Evolutionary conservation across 2,797 vertebrate species (phyloP).

Genomic region (Sorex maritimensis): DNA sequence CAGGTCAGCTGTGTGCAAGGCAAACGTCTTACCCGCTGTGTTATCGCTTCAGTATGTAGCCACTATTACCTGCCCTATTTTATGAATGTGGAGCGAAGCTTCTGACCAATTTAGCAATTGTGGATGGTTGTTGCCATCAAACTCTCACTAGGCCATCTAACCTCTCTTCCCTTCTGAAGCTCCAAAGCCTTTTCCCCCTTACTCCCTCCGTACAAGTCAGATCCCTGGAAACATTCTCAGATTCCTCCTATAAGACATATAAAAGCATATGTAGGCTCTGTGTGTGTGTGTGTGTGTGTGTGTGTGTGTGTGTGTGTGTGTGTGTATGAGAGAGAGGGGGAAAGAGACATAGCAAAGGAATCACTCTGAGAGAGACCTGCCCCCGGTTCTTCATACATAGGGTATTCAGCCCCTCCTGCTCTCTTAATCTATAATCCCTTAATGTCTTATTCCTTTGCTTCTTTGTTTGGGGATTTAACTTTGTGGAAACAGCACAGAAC

Average conservation of each 20-base stretch:
- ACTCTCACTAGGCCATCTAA: background rate
- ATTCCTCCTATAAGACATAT: background rate
- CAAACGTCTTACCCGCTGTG: too few species aligned
- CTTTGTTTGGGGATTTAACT: background rate
- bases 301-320: too few species aligned
- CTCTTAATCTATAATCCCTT: background rate
- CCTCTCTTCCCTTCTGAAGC: constrained; percentile 8
- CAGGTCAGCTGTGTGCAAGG: too few species aligned
- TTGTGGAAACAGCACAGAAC: background rate
- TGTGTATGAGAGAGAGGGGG: too few species aligned
- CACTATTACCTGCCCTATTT: background rate
- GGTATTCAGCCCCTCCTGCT: background rate
- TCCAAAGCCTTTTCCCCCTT: background rate
- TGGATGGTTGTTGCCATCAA: background rate
- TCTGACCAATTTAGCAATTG: background rate
- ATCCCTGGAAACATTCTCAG: background rate
- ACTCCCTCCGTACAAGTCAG: background rate
- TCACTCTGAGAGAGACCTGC: background rate
- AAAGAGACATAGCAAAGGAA: background rate
- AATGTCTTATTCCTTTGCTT: background rate
- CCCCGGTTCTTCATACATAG: too few species aligned
- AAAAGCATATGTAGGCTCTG: background rate
- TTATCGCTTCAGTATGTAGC: too few species aligned
- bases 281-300: too few species aligned
- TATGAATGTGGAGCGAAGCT: background rate